Percentiles rank a stretch among this genome's conserved stretches.
Conservation (phyloP, 2,797 vertebrate genomes). For the Rachycentron canadum region DNA sequence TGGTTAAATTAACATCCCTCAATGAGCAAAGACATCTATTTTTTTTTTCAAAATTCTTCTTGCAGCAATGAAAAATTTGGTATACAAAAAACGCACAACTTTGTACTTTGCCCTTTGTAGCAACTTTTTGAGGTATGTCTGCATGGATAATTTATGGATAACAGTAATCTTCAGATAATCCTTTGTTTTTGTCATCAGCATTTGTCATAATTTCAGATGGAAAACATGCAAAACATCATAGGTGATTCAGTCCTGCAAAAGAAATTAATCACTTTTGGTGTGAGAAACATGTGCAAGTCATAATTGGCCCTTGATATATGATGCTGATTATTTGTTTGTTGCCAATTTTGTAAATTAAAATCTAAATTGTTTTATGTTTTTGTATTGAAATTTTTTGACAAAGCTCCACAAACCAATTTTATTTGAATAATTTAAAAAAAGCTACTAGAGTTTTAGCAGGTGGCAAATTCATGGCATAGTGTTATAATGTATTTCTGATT, state of each 20-base stretch:
- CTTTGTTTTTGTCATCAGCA: not conserved
- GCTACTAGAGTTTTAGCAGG: not conserved
- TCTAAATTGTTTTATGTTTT: not conserved
- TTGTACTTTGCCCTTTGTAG: no score
- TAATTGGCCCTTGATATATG: not conserved
- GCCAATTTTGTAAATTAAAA: not conserved
- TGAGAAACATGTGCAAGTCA: not conserved
- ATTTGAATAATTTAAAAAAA: not conserved
- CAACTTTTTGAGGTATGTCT: no score
- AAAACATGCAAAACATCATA: not conserved
- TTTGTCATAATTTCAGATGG: not conserved
- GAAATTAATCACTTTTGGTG: not conserved
- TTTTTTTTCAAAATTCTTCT: not conserved
- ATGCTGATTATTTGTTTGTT: not conserved
- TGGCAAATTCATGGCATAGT: not conserved
- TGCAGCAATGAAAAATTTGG: not conserved
- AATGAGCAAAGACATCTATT: not conserved
- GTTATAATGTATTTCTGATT: not conserved
- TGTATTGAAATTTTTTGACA: not conserved
- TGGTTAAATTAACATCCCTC: not conserved
- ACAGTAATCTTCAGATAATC: not conserved
- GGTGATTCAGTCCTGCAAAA: not conserved
- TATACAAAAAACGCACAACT: no score
- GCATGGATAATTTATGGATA: slow-evolving; percentile 13
- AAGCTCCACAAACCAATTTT: not conserved